Percentiles rank a stretch among this genome's conserved stretches.
Evolutionary conservation across 2,113 vertebrate genomes (phyloP).

Genomic region (Lepus americanus): DNA sequence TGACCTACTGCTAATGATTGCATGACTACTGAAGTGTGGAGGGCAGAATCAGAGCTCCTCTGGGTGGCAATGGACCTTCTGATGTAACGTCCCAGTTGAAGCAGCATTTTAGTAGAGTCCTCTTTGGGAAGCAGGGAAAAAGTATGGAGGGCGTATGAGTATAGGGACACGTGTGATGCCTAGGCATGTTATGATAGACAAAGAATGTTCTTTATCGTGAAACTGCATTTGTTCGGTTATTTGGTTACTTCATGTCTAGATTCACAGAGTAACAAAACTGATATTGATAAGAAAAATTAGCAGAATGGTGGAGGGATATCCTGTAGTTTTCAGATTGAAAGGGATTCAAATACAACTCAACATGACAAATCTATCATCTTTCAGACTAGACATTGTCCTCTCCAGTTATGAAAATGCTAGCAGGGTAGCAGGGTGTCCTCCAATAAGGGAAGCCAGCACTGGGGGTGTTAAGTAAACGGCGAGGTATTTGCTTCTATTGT

Average conservation of each 20-base stretch:
- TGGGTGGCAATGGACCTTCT: neutral
- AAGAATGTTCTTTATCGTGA: neutral
- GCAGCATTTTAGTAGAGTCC: neutral
- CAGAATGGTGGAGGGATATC: no score
- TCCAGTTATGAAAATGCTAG: neutral
- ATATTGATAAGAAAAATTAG: neutral
- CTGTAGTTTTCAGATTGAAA: neutral
- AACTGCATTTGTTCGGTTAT: neutral
- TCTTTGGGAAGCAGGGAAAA: neutral
- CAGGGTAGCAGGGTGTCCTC: neutral
- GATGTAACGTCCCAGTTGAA: neutral
- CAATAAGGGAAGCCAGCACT: neutral
- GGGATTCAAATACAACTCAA: neutral
- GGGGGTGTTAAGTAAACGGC: neutral
- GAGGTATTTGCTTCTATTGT: neutral
- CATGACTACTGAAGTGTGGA: neutral
- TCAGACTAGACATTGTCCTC: neutral
- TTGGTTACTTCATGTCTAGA: neutral
- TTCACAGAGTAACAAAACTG: neutral
- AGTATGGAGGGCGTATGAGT: fast-evolving
- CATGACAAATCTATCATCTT: neutral
- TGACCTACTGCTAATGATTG: neutral
- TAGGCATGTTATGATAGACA: neutral
- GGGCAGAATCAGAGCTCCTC: neutral
- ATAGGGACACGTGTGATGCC: no score